Percentiles rank a stretch among this genome's conserved stretches.
Conservation (phyloP, 2,113 vertebrate genomes). For the Cathartes aura region DNA sequence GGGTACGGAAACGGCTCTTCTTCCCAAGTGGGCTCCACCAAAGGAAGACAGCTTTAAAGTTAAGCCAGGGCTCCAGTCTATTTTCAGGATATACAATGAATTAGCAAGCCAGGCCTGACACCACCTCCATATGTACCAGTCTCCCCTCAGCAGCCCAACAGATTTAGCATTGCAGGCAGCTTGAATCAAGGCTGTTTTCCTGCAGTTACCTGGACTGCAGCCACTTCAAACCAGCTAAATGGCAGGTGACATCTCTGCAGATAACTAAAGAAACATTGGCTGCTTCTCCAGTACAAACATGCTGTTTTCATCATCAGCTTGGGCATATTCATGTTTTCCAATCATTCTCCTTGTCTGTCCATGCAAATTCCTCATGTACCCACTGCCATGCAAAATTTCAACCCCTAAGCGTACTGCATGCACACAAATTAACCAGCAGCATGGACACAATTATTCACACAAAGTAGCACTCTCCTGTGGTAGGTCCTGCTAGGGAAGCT, state of each 20-base stretch:
- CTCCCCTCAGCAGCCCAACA: not conserved
- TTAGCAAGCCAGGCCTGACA: not conserved
- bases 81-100: not conserved
- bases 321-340: not conserved
- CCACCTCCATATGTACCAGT: not conserved
- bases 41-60: not conserved
- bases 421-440: not conserved
- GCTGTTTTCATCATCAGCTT: not conserved
- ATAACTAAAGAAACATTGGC: not conserved
- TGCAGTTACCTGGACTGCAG: not conserved
- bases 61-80: not conserved
- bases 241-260: not conserved
- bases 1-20: not conserved
- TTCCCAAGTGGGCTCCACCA: not conserved
- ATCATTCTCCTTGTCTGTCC: not conserved
- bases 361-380: not conserved
- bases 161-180: not conserved
- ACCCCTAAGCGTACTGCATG: fast-evolving
- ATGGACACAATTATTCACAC: no score
- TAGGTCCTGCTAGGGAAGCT: not conserved
- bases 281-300: not conserved
- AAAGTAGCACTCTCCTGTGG: no score
- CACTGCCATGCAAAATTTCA: fast-evolving
- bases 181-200: not conserved
- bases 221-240: not conserved